Conservation (phyloP, 1,140 invertebrate species). For the Atta texana region DNA sequence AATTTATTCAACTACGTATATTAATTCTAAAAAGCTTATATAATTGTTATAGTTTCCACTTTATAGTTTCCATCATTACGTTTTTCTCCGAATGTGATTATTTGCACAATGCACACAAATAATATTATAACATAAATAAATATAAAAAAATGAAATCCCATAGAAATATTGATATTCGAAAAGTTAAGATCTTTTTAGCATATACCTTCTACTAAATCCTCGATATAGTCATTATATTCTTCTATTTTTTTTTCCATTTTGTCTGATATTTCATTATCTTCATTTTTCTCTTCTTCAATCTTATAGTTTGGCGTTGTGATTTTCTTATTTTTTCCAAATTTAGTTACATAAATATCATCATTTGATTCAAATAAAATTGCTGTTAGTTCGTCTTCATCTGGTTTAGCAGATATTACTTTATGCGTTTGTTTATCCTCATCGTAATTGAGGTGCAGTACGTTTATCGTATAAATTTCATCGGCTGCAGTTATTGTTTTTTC, state of each 20-base stretch:
- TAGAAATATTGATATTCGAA: neutral
- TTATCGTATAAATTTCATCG: slow-evolving; percentile 63
- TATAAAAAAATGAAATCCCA: neutral
- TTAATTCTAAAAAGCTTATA: no score
- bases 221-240: slow-evolving; percentile 5
- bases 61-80: no score
- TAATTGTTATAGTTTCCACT: no score
- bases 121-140: neutral
- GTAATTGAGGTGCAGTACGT: slow-evolving; percentile 64
- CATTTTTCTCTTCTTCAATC: slow-evolving; percentile 3
- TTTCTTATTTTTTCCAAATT: neutral
- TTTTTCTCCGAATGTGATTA: no score
- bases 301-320: neutral
- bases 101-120: no score
- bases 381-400: neutral
- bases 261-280: neutral
- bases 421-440: slow-evolving; percentile 69
- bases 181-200: neutral
- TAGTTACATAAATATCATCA: neutral
- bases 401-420: slow-evolving; percentile 47
- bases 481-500: neutral
- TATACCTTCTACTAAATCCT: slow-evolving; percentile 17
- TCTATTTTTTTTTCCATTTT: neutral
- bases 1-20: no score
- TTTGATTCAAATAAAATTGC: slow-evolving; percentile 28